Percentiles rank a stretch among this genome's conserved stretches.
phyloP scores from a whole-genome alignment of 2,113 vertebrate genomes.

The Hippocampus zosterae region DNA sequence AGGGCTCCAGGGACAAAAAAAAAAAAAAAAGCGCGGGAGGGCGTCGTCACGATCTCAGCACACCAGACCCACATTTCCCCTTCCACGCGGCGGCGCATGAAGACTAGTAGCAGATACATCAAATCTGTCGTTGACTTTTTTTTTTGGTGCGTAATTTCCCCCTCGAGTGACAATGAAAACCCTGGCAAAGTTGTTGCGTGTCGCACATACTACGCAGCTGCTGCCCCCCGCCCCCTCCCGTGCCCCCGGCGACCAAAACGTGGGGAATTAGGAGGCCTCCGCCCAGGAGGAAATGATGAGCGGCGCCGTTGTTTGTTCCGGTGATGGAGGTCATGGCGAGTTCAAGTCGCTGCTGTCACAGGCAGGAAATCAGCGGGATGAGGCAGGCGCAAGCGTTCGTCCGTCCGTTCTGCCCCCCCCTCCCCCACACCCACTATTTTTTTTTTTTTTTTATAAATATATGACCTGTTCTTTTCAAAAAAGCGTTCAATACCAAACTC shows the following conservation, averaged over 20 bases:
- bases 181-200: slow-evolving; percentile 3
- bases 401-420: not conserved
- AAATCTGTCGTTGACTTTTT: not conserved
- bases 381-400: not conserved
- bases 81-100: not conserved
- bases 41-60: slow-evolving; percentile 24
- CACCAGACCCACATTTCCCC: slow-evolving; percentile 16
- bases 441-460: not conserved
- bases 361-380: slow-evolving; percentile 28
- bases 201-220: not conserved
- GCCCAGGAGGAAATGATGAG: slow-evolving; percentile 76
- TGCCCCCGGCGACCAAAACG: slow-evolving; percentile 5
- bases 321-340: slow-evolving; percentile 79
- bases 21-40: slow-evolving; percentile 28
- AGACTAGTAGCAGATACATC: not conserved
- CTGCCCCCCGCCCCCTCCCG: not conserved
- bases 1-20: slow-evolving; percentile 60
- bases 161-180: not conserved
- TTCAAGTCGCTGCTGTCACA: slow-evolving; percentile 70
- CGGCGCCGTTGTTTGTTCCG: slow-evolving; percentile 78
- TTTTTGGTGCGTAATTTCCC: not conserved
- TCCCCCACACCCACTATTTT: not conserved
- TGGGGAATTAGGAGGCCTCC: slow-evolving; percentile 26
- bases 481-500: slow-evolving; percentile 5
- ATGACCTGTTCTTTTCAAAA: slow-evolving; percentile 2